Conservation (phyloP, 1,140 invertebrate genomes). For the Ctenoplectra terminalis region DNA sequence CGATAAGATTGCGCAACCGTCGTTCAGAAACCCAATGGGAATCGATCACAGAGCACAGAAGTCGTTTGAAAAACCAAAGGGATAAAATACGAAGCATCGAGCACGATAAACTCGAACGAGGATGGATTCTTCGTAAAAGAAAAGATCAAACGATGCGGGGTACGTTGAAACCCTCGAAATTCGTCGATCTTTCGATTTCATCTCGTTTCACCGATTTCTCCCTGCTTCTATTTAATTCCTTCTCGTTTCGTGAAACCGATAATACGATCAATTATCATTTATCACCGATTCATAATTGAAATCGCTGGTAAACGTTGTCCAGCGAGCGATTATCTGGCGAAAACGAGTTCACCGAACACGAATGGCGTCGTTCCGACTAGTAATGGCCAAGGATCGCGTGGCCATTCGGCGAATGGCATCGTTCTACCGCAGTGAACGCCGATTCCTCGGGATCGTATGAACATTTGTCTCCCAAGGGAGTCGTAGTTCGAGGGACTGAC, state of each 20-base stretch:
- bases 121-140: background rate
- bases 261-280: background rate
- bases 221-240: background rate
- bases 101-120: background rate
- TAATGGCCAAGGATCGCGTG: background rate
- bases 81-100: background rate
- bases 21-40: background rate
- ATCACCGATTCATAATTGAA: constrained; percentile 30
- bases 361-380: constrained; percentile 8
- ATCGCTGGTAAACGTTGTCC: constrained; percentile 5
- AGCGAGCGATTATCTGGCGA: background rate
- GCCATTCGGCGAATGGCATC: constrained; percentile 3
- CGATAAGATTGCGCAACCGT: background rate
- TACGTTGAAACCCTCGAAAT: too few species aligned
- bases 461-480: background rate
- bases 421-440: background rate
- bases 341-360: background rate
- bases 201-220: background rate
- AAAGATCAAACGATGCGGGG: background rate
- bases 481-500: background rate
- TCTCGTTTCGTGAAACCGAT: background rate
- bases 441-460: constrained; percentile 11
- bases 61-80: background rate
- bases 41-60: background rate
- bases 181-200: background rate